A percentile compares a stretch with the other conserved stretches of the same genome.
Conservation (phyloP, 2,797 vertebrate species). For the Morus bassanus region DNA sequence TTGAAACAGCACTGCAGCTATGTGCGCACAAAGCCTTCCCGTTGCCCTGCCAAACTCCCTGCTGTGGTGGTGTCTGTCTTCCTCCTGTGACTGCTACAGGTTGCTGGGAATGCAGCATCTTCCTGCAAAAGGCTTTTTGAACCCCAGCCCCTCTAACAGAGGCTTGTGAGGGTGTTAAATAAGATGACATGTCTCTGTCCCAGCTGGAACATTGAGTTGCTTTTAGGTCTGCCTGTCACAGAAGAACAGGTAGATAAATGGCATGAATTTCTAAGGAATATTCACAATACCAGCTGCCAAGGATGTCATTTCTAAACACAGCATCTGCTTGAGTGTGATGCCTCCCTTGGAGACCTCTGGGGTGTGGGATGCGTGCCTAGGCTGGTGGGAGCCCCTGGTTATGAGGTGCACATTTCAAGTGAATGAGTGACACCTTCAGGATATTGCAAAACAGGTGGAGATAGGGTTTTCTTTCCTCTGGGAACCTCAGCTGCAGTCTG, state of each 20-base stretch:
- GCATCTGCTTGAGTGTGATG: neutral
- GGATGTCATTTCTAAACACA: neutral
- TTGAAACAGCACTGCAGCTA: neutral
- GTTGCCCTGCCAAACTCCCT: neutral
- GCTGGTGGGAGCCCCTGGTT: neutral
- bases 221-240: neutral
- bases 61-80: rapidly evolving
- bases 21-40: neutral
- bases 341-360: neutral
- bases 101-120: neutral
- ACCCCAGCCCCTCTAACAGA: neutral
- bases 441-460: neutral
- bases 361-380: neutral
- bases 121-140: neutral
- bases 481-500: neutral
- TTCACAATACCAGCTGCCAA: neutral
- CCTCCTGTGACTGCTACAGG: neutral
- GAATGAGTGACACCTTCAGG: slow-evolving; percentile 15
- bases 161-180: neutral
- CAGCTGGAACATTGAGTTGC: neutral
- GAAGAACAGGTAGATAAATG: neutral
- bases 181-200: neutral
- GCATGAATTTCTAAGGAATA: neutral
- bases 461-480: neutral
- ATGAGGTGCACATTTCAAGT: neutral